A percentile compares a stretch with the other conserved stretches of the same genome.
These are phyloP conservation scores for Meloidogyne exigua DNA, from an alignment of 1,140 invertebrate species.

Conservation along the genomic window DNA sequence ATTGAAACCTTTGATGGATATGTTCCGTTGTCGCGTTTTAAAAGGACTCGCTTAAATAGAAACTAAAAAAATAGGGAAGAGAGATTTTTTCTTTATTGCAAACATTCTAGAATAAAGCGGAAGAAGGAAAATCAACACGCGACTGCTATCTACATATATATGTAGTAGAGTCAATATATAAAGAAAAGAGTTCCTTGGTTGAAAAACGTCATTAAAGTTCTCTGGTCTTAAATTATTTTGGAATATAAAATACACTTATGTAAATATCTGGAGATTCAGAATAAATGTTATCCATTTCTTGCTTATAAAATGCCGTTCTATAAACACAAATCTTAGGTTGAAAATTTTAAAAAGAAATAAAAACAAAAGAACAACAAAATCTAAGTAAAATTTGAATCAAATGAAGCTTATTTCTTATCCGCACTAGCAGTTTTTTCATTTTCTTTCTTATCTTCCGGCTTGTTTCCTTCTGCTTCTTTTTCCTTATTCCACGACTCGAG, in stretches of 20 bases:
- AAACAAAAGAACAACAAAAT: not conserved
- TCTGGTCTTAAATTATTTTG: too few relatives aligned
- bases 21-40: not conserved
- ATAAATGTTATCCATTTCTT: too few relatives aligned
- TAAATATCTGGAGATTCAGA: too few relatives aligned
- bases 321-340: too few relatives aligned
- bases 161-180: too few relatives aligned
- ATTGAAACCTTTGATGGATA: not conserved
- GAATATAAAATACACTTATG: too few relatives aligned
- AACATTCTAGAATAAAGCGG: not conserved
- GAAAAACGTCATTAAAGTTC: too few relatives aligned
- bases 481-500: conserved; percentile 84
- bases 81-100: not conserved
- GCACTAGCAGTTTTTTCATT: conserved; percentile 19
- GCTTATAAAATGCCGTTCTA: too few relatives aligned
- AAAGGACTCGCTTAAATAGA: not conserved
- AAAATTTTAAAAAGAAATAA: not conserved
- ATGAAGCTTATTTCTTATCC: not conserved
- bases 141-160: not conserved
- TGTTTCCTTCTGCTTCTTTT: conserved; percentile 25
- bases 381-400: not conserved
- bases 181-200: too few relatives aligned
- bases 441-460: conserved; percentile 26
- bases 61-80: not conserved
- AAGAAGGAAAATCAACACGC: not conserved